Percentiles rank a stretch among this genome's conserved stretches.
These are phyloP conservation scores for Clinocottus analis DNA, from an alignment of 2,113 vertebrate genomes.

Conservation along the genomic window DNA sequence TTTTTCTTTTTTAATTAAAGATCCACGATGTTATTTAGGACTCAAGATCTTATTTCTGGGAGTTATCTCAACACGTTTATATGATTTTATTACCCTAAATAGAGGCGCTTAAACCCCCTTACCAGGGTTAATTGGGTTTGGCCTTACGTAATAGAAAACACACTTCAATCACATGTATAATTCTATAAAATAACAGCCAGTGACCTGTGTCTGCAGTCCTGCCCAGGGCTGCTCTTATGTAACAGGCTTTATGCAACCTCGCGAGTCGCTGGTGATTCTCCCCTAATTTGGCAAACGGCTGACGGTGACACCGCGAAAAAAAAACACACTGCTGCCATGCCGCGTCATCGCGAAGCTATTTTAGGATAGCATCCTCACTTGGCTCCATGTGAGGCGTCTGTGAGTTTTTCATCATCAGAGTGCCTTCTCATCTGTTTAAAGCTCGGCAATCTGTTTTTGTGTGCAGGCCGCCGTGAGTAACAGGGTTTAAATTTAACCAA, in stretches of 20 bases:
- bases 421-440: slow-evolving; percentile 30
- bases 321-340: slow-evolving; percentile 3
- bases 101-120: background rate
- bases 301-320: slow-evolving; percentile 63
- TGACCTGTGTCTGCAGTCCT: slow-evolving; percentile 10
- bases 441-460: slow-evolving; percentile 27
- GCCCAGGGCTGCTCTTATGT: slow-evolving; percentile 52
- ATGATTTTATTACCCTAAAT: slow-evolving; percentile 11
- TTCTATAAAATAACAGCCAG: slow-evolving; percentile 13
- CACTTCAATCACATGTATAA: slow-evolving; percentile 31
- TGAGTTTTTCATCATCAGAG: slow-evolving; percentile 2
- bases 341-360: slow-evolving; percentile 51
- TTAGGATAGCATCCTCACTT: slow-evolving; percentile 41
- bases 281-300: slow-evolving; percentile 54
- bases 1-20: slow-evolving; percentile 22
- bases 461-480: background rate
- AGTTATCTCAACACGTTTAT: slow-evolving; percentile 4
- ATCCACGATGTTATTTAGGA: slow-evolving; percentile 22
- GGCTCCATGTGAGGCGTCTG: slow-evolving; percentile 3
- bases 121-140: slow-evolving; percentile 9
- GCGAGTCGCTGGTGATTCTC: slow-evolving; percentile 48
- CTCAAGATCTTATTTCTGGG: background rate
- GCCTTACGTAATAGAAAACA: slow-evolving; percentile 13
- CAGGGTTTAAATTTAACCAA: background rate
- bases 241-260: slow-evolving; percentile 52